phyloP scores from a whole-genome alignment of 2,888 invertebrate genomes.

The Cantharis nigra region DNA sequence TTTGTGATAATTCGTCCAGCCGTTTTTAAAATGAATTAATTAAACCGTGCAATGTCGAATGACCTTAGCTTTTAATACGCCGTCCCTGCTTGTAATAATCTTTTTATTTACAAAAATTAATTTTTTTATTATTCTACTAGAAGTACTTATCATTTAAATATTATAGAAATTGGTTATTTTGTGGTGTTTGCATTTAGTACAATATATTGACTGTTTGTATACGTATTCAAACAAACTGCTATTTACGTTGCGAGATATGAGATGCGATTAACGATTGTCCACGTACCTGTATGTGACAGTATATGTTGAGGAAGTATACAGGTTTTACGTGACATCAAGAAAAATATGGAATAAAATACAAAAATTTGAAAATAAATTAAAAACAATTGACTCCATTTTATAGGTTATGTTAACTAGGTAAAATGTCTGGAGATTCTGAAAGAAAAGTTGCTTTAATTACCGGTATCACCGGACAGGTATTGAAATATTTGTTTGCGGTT shows the following conservation, averaged over 20 bases:
- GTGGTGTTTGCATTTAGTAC: too few species aligned
- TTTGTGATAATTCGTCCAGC: too few species aligned
- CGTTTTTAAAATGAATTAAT: too few species aligned
- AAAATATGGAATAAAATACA: neutral
- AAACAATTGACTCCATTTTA: neutral
- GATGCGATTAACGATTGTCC: neutral
- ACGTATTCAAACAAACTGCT: neutral
- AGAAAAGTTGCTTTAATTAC: constrained; percentile 86
- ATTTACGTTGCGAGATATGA: neutral
- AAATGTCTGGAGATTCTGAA: neutral
- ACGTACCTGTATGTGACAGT: neutral
- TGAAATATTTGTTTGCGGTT: constrained; percentile 16
- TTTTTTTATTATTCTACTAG: neutral
- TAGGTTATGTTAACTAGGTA: neutral
- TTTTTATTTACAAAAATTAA: neutral
- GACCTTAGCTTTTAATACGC: neutral
- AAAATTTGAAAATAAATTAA: neutral
- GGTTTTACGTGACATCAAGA: neutral
- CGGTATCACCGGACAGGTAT: constrained; percentile 97
- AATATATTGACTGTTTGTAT: neutral
- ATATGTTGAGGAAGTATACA: neutral
- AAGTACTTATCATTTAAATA: neutral
- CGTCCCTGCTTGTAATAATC: neutral
- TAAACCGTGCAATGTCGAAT: too few species aligned
- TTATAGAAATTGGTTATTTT: neutral